Evolutionary conservation across 2,797 vertebrate genomes (phyloP).

Genomic region (Percopsis omiscomaycus): DNA sequence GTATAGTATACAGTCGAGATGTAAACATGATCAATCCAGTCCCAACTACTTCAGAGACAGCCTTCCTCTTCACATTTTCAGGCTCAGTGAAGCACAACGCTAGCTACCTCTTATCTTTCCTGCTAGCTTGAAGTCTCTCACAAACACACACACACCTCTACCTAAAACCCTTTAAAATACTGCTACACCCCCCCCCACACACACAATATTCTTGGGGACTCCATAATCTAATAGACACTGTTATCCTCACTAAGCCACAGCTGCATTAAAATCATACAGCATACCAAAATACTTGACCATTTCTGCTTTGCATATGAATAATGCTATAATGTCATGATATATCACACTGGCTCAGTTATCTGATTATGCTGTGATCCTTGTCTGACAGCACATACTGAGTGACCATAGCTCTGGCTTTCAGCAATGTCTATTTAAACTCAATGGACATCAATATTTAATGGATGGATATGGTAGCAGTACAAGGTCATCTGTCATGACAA

Average conservation of each 20-base stretch:
- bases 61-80: conserved; percentile 75
- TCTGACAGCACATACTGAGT: not conserved
- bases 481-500: conserved; percentile 51
- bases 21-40: conserved; percentile 77
- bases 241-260: conserved; percentile 10
- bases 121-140: conserved; percentile 57
- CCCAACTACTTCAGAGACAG: conserved; percentile 69
- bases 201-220: conserved; percentile 14
- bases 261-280: conserved; percentile 6
- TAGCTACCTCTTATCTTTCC: conserved; percentile 72
- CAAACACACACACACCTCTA: conserved; percentile 9
- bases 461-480: conserved; percentile 2
- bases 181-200: not conserved
- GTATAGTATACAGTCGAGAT: conserved; percentile 60
- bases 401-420: conserved; percentile 9
- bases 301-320: not conserved
- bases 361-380: not conserved
- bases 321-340: not conserved
- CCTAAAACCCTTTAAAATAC: not conserved
- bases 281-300: conserved; percentile 4
- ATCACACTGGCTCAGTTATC: conserved; percentile 12
- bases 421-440: conserved; percentile 17
- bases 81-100: conserved; percentile 71
- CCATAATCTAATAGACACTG: conserved; percentile 28
- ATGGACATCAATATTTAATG: conserved; percentile 34